Percentiles rank a stretch among this genome's conserved stretches.
phyloP scores from a whole-genome alignment of 2,888 invertebrate species.

The Phyllotreta cruciferae region DNA sequence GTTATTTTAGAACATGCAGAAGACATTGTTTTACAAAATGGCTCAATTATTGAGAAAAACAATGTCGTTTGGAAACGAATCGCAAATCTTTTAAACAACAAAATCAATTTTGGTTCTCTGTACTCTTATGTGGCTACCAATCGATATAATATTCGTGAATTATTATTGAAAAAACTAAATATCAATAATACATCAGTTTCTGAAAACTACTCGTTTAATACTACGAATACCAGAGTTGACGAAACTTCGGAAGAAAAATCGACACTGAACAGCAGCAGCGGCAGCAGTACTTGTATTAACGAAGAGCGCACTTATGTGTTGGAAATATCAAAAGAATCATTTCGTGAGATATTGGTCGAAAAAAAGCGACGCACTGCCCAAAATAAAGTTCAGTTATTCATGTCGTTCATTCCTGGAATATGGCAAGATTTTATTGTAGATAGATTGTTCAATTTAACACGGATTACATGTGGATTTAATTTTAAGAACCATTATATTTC shows the following conservation, averaged over 20 bases:
- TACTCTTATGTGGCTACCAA: neutral
- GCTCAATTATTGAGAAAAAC: neutral
- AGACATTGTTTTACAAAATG: neutral
- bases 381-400: neutral
- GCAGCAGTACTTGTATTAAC: no score
- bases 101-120: neutral
- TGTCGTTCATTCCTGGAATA: neutral
- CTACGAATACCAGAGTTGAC: no score
- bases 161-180: neutral
- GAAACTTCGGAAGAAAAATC: no score
- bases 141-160: neutral
- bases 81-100: neutral
- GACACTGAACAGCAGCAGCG: no score
- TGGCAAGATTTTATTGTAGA: neutral
- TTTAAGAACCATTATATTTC: conserved; percentile 5
- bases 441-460: neutral
- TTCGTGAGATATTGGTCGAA: neutral
- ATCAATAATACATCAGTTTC: neutral
- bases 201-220: neutral
- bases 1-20: neutral
- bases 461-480: conserved; percentile 1
- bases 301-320: no score
- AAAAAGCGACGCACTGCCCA: neutral
- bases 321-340: no score
- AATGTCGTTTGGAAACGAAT: conserved; percentile 1